These are phyloP conservation scores for Geotrupes spiniger DNA, from an alignment of 2,888 invertebrate genomes.

Conservation along the genomic window DNA sequence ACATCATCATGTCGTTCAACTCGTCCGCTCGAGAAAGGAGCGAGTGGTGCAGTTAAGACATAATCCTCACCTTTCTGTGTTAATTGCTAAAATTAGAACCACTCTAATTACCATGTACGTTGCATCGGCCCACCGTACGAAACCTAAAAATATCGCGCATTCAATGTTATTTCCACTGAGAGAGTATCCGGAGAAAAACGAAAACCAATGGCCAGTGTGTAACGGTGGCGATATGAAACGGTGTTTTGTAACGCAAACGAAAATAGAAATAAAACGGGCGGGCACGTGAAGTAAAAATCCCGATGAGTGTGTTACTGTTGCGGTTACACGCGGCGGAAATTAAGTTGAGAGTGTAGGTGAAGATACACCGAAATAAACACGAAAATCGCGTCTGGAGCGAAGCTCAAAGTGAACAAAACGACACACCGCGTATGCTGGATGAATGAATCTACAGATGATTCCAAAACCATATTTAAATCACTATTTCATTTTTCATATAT, in stretches of 20 bases:
- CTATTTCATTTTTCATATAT: too few relatives aligned
- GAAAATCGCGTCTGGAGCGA: too few relatives aligned
- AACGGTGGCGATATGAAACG: not conserved
- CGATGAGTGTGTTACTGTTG: not conserved
- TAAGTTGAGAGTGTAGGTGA: too few relatives aligned
- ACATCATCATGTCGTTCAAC: conserved; percentile 7
- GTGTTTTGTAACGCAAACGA: not conserved
- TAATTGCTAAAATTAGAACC: conserved; percentile 6
- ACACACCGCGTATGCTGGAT: too few relatives aligned
- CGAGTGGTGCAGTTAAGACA: not conserved
- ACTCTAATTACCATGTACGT: not conserved
- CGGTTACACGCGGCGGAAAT: too few relatives aligned
- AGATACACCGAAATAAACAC: too few relatives aligned
- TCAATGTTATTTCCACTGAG: conserved; percentile 5
- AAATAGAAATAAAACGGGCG: conserved; percentile 4
- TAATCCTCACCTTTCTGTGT: conserved; percentile 5
- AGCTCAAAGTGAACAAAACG: too few relatives aligned
- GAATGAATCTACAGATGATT: too few relatives aligned
- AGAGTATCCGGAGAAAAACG: not conserved
- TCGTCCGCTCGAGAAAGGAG: not conserved
- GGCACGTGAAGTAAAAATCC: conserved; percentile 2
- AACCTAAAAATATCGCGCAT: conserved; percentile 3
- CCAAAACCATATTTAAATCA: too few relatives aligned
- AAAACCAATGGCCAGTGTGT: not conserved
- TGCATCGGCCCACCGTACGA: not conserved